Conservation (phyloP, 2,797 vertebrate species). For the Anguilla pacifica region DNA sequence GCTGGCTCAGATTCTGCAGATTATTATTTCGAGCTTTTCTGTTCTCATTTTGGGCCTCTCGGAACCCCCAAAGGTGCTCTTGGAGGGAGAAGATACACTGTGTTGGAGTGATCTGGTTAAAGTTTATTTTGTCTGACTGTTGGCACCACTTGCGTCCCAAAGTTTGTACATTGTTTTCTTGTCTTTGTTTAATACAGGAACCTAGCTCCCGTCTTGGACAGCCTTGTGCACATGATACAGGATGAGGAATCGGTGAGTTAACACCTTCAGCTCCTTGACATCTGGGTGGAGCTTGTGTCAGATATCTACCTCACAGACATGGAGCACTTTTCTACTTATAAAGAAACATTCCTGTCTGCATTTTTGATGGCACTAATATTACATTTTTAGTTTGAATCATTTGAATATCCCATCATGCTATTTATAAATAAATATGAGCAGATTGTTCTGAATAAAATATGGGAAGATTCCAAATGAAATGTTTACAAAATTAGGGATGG, state of each 20-base stretch:
- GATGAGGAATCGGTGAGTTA: conserved; percentile 95
- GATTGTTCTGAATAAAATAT: neutral
- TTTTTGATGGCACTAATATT: neutral
- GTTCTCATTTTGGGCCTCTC: neutral
- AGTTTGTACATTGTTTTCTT: conserved; percentile 26
- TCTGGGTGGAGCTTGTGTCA: neutral
- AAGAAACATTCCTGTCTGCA: neutral
- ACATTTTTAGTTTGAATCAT: neutral
- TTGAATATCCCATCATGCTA: no score
- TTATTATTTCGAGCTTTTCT: neutral
- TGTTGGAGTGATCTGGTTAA: neutral
- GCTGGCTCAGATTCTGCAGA: neutral
- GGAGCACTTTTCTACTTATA: neutral
- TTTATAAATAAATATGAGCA: neutral
- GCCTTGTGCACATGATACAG: conserved; percentile 97
- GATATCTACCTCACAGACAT: neutral
- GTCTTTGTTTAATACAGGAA: conserved; percentile 77
- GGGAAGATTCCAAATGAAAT: neutral
- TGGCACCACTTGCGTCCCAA: neutral
- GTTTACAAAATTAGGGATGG: neutral
- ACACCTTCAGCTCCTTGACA: neutral
- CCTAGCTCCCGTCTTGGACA: conserved; percentile 91
- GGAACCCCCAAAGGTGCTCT: neutral
- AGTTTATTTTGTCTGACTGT: neutral
- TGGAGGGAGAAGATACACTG: neutral